phyloP scores from a whole-genome alignment of 2,113 vertebrate species.

The Microtus oregoni region DNA sequence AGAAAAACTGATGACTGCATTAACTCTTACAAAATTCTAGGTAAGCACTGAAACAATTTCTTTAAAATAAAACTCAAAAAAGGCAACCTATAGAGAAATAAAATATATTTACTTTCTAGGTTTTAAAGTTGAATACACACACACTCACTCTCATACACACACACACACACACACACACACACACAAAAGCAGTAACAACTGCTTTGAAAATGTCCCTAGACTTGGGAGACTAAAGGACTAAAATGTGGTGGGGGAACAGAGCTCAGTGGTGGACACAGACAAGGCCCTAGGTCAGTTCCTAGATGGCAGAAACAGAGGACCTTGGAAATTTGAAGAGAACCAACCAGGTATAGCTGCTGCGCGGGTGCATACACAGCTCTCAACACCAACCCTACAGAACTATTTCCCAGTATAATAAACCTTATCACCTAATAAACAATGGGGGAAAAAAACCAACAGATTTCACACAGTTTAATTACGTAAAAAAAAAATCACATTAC shows the following conservation, averaged over 20 bases:
- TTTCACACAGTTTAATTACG: conserved; percentile 55
- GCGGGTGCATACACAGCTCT: background rate
- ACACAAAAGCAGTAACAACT: background rate
- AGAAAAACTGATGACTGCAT: background rate
- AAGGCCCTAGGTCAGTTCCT: background rate
- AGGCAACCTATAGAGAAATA: background rate
- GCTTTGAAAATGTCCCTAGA: background rate
- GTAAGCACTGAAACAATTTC: background rate
- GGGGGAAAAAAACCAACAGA: conserved; percentile 73
- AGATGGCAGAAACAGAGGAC: background rate
- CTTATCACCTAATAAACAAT: conserved; percentile 73
- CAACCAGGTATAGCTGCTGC: background rate
- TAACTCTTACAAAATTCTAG: conserved; percentile 47
- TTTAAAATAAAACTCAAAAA: conserved; percentile 51
- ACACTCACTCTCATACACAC: background rate
- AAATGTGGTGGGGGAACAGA: background rate
- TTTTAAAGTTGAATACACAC: background rate
- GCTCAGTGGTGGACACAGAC: background rate
- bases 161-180: background rate
- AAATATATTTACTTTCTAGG: background rate
- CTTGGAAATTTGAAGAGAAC: background rate
- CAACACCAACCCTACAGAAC: background rate
- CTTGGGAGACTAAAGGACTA: background rate
- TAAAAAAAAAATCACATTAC: conserved; percentile 65
- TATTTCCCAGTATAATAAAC: conserved; percentile 70